A percentile compares a stretch with the other conserved stretches of the same genome.
Conservation (phyloP, 2,113 vertebrate genomes). For the Xenopus laevis region DNA sequence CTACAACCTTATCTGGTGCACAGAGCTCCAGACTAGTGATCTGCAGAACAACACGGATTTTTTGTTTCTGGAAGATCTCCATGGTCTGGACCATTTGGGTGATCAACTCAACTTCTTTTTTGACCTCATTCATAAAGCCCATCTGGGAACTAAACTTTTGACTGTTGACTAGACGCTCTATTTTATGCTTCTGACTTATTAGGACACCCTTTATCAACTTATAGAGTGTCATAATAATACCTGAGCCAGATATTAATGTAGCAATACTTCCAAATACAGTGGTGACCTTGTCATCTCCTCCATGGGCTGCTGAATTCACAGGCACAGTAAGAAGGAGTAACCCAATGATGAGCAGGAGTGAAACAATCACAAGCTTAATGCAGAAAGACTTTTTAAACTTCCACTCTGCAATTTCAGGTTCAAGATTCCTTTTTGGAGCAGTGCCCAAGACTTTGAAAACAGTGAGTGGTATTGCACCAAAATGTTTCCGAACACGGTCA, state of each 20-base stretch:
- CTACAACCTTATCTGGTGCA: slow-evolving; percentile 75
- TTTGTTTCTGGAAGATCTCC: slow-evolving; percentile 82
- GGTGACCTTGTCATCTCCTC: neutral
- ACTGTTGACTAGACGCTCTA: slow-evolving; percentile 75
- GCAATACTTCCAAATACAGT: slow-evolving; percentile 58
- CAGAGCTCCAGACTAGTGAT: slow-evolving; percentile 85
- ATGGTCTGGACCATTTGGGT: slow-evolving; percentile 80
- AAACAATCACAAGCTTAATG: slow-evolving; percentile 57
- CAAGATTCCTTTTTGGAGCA: slow-evolving; percentile 46
- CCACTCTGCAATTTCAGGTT: slow-evolving; percentile 64
- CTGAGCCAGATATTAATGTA: slow-evolving; percentile 70
- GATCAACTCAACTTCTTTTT: slow-evolving; percentile 77
- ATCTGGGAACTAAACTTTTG: slow-evolving; percentile 72
- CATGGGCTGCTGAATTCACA: slow-evolving; percentile 29
- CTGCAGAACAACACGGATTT: slow-evolving; percentile 79
- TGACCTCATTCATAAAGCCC: slow-evolving; percentile 89
- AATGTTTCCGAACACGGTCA: slow-evolving; percentile 67
- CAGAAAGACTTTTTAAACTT: slow-evolving; percentile 65
- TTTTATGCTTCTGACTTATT: slow-evolving; percentile 73
- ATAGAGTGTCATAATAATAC: slow-evolving; percentile 54
- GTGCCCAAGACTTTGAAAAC: slow-evolving; percentile 72
- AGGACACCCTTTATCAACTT: slow-evolving; percentile 74
- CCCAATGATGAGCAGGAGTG: slow-evolving; percentile 44
- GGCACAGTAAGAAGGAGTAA: slow-evolving; percentile 52
- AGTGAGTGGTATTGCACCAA: slow-evolving; percentile 76